Base-by-base conservation (phyloP, 1,140 invertebrate species). In the Drosophila navojoa region DNA sequence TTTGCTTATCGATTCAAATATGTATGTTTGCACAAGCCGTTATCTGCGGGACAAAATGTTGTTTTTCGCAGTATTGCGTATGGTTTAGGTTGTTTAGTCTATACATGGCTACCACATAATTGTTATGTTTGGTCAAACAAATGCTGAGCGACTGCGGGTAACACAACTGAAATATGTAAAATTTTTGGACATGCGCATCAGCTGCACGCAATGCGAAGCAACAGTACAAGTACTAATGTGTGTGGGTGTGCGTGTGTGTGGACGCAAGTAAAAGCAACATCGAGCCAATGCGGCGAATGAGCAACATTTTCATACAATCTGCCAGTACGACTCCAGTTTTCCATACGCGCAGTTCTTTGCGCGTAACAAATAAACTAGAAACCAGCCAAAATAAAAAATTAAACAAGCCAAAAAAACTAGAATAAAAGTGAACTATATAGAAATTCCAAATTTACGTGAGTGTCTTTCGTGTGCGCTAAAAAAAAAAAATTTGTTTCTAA, bases 321-420 rank as follows among this genome's bases (percentile, higher is more conserved):
- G 66, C 32, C 81, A 86, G 84, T 87, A 47, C 76, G 72, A 87
- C 82, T 87, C 84, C 84, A 87, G 82, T 79, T 89, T 82, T 77
- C 72, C 79, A 71, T 55, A 77, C 79, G 84, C 66, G 66, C 77
- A 82, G 82, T 87, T 82, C 81, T 86, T 68, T 69, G 71, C 70
- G 70, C 40, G 50, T 42, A 25, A 50, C 59, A 44, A 55, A 50
- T 44, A 4, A 29, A 29, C 27, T 5, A 29, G 27, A 29, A 29
- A 29, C 2, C 27, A 3, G 4, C 2, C 22, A 61, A 64, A 57
- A 29, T 2, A 38, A 66, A 78, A 63, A 45, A 58, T 50, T 54
- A 59, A 45, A 42, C 32, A 5, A 73, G 42, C 29, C 27, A 61
- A 57, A 25, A 54, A 57, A 52, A 45, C 4, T 5, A 44, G 45